These are phyloP conservation scores for Lasioglossum pauxillum DNA, from an alignment of 2,888 invertebrate species.

Conservation along the genomic window DNA sequence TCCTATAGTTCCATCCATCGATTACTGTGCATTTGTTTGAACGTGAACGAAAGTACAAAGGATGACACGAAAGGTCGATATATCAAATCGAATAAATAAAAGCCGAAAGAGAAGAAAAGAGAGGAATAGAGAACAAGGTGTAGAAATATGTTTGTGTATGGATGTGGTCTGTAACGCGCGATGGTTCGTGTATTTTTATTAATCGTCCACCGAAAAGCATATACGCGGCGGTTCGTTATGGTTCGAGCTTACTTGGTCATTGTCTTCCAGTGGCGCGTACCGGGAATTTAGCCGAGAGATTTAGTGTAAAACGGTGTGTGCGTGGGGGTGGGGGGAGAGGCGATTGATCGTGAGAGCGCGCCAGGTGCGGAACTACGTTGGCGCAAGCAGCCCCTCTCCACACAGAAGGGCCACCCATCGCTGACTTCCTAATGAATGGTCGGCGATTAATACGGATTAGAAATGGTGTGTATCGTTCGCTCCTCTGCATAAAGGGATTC, in stretches of 20 bases:
- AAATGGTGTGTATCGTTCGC: constrained; percentile 51
- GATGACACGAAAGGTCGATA: not conserved
- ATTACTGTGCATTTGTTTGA: not conserved
- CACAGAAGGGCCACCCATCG: constrained; percentile 44
- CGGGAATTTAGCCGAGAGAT: constrained; percentile 61
- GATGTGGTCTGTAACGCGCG: not conserved
- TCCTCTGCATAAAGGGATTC: constrained; percentile 22
- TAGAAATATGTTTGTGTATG: not conserved
- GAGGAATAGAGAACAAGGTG: not conserved
- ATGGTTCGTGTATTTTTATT: constrained; percentile 14
- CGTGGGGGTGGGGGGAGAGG: not conserved
- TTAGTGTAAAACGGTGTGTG: constrained; percentile 58
- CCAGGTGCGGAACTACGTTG: constrained; percentile 66
- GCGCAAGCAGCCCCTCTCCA: constrained; percentile 33
- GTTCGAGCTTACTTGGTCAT: constrained; percentile 57
- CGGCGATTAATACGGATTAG: constrained; percentile 69
- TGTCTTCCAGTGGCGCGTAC: constrained; percentile 55
- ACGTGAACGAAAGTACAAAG: not conserved
- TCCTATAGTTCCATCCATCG: not conserved
- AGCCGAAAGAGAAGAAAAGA: not conserved
- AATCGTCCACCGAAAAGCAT: constrained; percentile 11
- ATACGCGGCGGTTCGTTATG: constrained; percentile 30
- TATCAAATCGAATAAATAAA: not conserved
- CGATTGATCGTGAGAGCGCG: constrained; percentile 69
- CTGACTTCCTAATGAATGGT: constrained; percentile 71